These are phyloP conservation scores for Eretmochelys imbricata DNA, from an alignment of 2,113 vertebrate genomes.

Conservation along the genomic window DNA sequence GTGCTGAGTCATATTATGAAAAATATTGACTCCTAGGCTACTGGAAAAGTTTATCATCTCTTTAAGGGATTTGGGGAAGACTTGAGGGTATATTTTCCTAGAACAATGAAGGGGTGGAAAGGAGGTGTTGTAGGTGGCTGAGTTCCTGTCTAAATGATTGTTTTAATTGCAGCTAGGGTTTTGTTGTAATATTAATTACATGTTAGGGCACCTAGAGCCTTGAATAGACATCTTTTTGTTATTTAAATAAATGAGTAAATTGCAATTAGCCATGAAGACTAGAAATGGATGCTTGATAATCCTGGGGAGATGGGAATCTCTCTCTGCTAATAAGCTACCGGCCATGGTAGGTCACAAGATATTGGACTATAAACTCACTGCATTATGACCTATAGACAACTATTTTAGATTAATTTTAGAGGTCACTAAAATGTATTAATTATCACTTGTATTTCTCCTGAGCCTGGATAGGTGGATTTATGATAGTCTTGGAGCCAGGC, in stretches of 20 bases:
- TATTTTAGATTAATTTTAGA: background rate
- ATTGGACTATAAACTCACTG: background rate
- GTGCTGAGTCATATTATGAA: background rate
- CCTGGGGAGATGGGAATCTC: background rate
- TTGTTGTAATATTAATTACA: background rate
- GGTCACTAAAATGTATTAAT: too few species aligned
- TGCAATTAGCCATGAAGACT: background rate
- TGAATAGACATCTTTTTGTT: background rate
- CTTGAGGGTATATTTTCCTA: background rate
- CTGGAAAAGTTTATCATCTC: background rate
- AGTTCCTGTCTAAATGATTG: background rate
- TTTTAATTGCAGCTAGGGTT: background rate
- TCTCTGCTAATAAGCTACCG: background rate
- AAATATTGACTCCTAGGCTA: accelerated
- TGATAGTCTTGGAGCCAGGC: too few species aligned
- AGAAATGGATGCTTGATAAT: background rate
- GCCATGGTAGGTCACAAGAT: background rate
- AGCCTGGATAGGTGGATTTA: too few species aligned
- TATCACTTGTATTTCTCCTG: too few species aligned
- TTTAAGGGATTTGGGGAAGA: background rate
- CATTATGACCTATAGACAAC: background rate
- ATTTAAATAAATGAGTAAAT: background rate
- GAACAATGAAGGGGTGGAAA: background rate
- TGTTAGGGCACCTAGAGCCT: background rate
- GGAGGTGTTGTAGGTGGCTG: background rate